Conservation (phyloP, 2,113 vertebrate species). For the Marcusenius ussheri region DNA sequence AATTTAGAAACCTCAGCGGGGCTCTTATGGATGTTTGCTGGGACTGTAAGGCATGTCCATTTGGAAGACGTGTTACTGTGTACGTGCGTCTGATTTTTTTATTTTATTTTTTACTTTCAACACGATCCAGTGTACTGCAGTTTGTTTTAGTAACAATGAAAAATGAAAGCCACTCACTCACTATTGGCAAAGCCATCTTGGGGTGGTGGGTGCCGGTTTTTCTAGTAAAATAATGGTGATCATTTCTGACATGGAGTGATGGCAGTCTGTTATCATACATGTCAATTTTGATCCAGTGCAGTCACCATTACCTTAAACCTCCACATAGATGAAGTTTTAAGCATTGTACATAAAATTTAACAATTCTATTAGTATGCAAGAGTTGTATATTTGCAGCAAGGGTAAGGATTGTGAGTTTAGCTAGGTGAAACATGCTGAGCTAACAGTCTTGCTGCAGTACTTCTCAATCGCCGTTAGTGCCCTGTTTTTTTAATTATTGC, state of each 20-base stretch:
- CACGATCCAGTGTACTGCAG: not conserved
- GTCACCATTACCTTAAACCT: not conserved
- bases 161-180: not conserved
- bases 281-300: not conserved
- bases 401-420: not conserved
- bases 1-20: not conserved
- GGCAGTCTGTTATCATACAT: not conserved
- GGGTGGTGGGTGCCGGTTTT: not conserved
- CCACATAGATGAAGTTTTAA: not conserved
- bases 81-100: not conserved
- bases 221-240: not conserved
- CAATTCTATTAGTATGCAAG: not conserved
- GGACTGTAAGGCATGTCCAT: not conserved
- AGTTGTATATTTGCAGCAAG: not conserved
- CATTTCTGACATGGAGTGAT: not conserved
- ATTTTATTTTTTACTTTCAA: not conserved
- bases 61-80: not conserved
- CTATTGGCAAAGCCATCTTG: not conserved
- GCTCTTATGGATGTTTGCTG: not conserved
- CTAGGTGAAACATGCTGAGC: not conserved
- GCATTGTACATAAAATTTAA: not conserved
- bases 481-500: not conserved
- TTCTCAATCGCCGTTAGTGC: not conserved
- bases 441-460: not conserved
- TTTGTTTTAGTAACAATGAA: not conserved